phyloP scores from a whole-genome alignment of 2,888 invertebrate species.

The Pachydiplax longipennis region DNA sequence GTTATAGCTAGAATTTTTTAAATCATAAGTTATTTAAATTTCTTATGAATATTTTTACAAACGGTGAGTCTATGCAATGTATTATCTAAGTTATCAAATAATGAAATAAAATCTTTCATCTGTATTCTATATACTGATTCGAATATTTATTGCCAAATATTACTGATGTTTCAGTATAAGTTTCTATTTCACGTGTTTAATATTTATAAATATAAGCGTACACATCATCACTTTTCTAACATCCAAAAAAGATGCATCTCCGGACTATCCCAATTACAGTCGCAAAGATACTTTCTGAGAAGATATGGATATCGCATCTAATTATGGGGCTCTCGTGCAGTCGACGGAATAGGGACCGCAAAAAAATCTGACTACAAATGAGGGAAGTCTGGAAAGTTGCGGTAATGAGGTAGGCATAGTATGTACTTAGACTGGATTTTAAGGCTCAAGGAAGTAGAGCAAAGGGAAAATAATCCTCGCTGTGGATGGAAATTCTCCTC shows the following conservation, averaged over 20 bases:
- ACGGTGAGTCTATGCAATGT: too few relatives aligned
- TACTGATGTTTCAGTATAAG: too few relatives aligned
- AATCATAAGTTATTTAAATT: too few relatives aligned
- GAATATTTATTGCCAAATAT: too few relatives aligned
- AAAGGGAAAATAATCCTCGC: background rate
- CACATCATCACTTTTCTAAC: too few relatives aligned
- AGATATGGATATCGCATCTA: background rate
- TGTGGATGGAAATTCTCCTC: background rate
- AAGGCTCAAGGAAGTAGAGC: background rate
- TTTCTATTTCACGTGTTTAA: too few relatives aligned
- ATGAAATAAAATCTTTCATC: too few relatives aligned
- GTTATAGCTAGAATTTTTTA: too few relatives aligned
- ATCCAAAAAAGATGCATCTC: background rate
- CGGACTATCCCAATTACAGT: background rate
- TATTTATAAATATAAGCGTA: too few relatives aligned
- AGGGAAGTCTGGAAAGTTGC: background rate
- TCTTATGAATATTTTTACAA: too few relatives aligned
- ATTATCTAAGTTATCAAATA: too few relatives aligned
- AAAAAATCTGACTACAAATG: background rate
- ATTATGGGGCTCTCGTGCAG: background rate
- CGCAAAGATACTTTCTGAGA: background rate
- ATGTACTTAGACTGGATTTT: background rate
- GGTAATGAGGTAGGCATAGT: background rate
- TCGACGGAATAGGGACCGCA: background rate
- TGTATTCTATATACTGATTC: too few relatives aligned